Conservation (phyloP, 2,888 invertebrate genomes). For the Eutolmus rufibarbis region DNA sequence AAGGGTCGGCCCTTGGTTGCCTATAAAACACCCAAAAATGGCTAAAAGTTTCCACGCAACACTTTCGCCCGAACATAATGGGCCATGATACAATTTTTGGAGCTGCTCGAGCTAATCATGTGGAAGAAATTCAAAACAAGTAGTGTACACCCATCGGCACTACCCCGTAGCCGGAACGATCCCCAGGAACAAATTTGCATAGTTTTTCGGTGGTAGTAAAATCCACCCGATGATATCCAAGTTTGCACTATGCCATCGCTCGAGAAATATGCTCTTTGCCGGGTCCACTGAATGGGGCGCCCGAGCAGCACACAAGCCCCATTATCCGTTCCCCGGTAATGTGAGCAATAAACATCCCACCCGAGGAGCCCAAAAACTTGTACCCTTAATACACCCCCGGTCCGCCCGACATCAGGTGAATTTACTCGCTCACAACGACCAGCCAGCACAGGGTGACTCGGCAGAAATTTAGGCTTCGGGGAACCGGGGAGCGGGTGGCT, state of each 20-base stretch:
- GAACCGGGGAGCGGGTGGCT: neutral
- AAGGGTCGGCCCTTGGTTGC: neutral
- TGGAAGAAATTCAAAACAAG: neutral
- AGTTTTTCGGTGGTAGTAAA: neutral
- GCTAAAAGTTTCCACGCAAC: neutral
- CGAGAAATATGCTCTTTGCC: neutral
- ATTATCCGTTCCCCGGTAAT: constrained; percentile 12
- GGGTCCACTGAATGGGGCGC: constrained; percentile 1
- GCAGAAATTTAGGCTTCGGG: neutral
- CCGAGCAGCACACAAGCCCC: neutral
- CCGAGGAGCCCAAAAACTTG: neutral
- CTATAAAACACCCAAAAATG: neutral
- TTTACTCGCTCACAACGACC: neutral
- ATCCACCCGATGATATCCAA: neutral
- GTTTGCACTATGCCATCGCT: neutral
- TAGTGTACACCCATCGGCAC: neutral
- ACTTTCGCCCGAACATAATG: neutral
- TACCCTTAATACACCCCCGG: neutral
- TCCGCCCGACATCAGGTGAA: neutral
- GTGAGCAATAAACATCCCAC: constrained; percentile 17
- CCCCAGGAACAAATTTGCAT: neutral
- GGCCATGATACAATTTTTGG: neutral
- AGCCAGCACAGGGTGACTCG: neutral
- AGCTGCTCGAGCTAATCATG: neutral
- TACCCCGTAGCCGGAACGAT: neutral